Conservation (phyloP, 2,113 vertebrate genomes). For the Rhynchopsitta pachyrhyncha region DNA sequence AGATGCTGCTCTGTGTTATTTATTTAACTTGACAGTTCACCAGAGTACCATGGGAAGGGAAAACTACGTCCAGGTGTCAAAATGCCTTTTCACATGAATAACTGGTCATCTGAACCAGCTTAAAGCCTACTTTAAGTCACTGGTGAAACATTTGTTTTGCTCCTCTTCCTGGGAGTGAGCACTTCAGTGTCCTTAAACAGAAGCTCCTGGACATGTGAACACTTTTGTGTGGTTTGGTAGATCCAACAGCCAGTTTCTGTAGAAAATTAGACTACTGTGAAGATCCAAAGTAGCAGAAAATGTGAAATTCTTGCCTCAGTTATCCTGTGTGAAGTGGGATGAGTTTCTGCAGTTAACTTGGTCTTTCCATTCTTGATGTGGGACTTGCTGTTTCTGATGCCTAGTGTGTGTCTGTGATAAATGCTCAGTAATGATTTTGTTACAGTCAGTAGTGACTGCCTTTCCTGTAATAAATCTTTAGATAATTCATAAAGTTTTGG, state of each 20-base stretch:
- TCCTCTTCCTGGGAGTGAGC: neutral
- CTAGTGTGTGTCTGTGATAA: neutral
- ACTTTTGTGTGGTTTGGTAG: neutral
- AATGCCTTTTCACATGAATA: neutral
- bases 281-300: neutral
- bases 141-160: neutral
- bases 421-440: neutral
- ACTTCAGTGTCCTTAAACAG: neutral
- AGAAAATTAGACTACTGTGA: neutral
- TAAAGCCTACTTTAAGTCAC: neutral
- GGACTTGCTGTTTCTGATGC: neutral
- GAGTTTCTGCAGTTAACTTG: neutral
- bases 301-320: neutral
- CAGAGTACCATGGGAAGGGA: neutral
- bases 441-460: neutral
- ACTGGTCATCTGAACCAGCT: neutral
- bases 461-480: neutral
- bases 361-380: neutral
- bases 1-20: neutral
- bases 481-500: neutral
- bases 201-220: neutral
- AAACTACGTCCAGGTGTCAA: neutral
- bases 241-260: neutral
- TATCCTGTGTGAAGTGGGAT: neutral
- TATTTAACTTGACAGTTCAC: neutral